Percentiles rank a stretch among this genome's conserved stretches.
These are phyloP conservation scores for Cerastis rubricosa DNA, from an alignment of 2,888 invertebrate genomes.

Conservation along the genomic window DNA sequence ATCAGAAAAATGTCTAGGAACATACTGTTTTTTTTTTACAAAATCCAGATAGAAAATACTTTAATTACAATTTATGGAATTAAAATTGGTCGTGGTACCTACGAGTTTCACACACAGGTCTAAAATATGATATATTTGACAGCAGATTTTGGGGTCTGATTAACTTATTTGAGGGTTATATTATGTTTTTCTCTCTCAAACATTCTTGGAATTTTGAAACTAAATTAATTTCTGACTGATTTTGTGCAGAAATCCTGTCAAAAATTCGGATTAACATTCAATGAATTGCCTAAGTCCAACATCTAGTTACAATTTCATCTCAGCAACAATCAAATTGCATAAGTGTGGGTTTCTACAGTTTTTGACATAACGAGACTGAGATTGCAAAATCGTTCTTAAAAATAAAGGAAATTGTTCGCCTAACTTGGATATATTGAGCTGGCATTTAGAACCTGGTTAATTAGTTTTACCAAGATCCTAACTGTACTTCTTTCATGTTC, in stretches of 20 bases:
- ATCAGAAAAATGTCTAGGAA: background rate
- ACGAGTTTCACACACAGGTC: background rate
- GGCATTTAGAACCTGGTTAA: background rate
- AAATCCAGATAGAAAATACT: background rate
- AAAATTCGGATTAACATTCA: background rate
- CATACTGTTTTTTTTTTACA: background rate
- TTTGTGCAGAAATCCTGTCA: background rate
- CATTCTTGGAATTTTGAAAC: background rate
- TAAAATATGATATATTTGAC: background rate
- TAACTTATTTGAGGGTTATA: background rate
- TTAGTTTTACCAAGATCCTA: slow-evolving; percentile 9
- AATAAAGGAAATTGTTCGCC: background rate
- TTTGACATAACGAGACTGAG: background rate
- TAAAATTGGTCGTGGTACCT: background rate
- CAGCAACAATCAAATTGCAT: background rate
- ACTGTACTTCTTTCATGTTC: slow-evolving; percentile 26
- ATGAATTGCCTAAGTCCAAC: background rate
- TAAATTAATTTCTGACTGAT: background rate
- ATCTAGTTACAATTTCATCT: background rate
- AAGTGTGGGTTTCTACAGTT: background rate
- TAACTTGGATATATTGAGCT: background rate
- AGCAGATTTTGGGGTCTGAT: background rate
- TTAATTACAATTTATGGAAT: background rate
- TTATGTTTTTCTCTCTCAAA: background rate
- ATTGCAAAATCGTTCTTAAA: background rate